Evolutionary conservation across 2,113 vertebrate species (phyloP), one percentile per base, ranked within the genome.

Genomic region (Colaptes auratus): DNA sequence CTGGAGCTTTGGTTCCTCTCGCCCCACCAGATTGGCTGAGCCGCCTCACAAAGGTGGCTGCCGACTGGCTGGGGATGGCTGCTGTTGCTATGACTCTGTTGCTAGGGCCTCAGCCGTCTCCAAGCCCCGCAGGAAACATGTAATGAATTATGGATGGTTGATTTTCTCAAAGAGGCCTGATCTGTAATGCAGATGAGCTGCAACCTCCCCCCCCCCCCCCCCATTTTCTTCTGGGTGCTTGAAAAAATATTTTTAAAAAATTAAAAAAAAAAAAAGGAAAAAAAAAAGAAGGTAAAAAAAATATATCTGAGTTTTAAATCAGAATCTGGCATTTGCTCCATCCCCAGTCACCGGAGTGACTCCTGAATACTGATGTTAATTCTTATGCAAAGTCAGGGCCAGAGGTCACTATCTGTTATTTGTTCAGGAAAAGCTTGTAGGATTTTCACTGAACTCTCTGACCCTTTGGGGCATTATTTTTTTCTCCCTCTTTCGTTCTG

Each of bases 81-180:
- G 98, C 98, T 95, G 99, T 99, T 99, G 99, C 99, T 98, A 99
- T 97, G 99, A 97, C 98, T 97, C 98, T 96, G 98, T 99, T 99
- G 98, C 99, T 98, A 99, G 97, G 99, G 97, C 95, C 96, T 94
- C 89, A 96, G 97, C 97, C 91, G 98, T 98, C 97, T 98, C 96
- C 80, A 96, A 97, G 97, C 98, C 98, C 98, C 73, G 97, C 98
- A 98, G 98, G 98, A 98, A 98, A 97, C 98, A 97, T 96, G 97
- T 97, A 93, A 98, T 99, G 98, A 99, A 99, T 99, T 99, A 99
- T 99, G 99, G 98, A 99, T 98, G 98, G 97, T 94, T 97, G 98
- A 95, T 98, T 98, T 98, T 98, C 98, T 98, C 93, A 84, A 96
- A 98, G 97, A 97, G 97, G 95, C 95, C 98, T 98, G 98, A 98